Conservation (phyloP, 2,888 invertebrate species). For the Morpho deidamia region DNA sequence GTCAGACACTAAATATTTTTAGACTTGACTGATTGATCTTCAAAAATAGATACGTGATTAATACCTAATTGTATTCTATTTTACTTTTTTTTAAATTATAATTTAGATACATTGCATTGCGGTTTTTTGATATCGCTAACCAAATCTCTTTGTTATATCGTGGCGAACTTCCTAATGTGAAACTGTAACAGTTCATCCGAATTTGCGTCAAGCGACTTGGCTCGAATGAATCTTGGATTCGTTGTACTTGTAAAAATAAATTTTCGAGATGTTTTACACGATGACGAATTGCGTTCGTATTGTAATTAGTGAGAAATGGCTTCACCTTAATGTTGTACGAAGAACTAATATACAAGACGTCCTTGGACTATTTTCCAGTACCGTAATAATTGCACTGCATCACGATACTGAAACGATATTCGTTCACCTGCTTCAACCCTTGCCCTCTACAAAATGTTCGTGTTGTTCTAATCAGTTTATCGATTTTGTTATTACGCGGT, state of each 20-base stretch:
- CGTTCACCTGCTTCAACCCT: conserved; percentile 34
- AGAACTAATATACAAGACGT: conserved; percentile 28
- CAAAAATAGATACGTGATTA: too few relatives aligned
- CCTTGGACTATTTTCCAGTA: conserved; percentile 67
- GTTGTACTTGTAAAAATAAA: conserved; percentile 3
- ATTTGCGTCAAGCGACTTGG: neutral
- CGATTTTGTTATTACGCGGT: conserved; percentile 35
- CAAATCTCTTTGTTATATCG: too few relatives aligned
- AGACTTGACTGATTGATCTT: too few relatives aligned
- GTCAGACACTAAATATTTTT: too few relatives aligned
- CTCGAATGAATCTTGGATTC: neutral
- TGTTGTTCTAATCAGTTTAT: conserved; percentile 35
- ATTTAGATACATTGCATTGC: too few relatives aligned
- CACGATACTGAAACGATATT: conserved; percentile 48
- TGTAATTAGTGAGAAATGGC: conserved; percentile 6
- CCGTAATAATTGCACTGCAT: conserved; percentile 64
- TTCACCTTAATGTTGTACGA: conserved; percentile 16
- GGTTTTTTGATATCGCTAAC: too few relatives aligned
- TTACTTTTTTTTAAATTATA: too few relatives aligned
- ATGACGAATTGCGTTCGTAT: conserved; percentile 2
- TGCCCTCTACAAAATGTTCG: conserved; percentile 27
- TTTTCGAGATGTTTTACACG: neutral
- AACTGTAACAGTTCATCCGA: too few relatives aligned
- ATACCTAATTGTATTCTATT: too few relatives aligned
- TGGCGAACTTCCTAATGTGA: too few relatives aligned